Percentiles rank a stretch among this genome's conserved stretches.
These are phyloP conservation scores for Furcifer pardalis DNA, from an alignment of 2,797 vertebrate genomes.

Conservation along the genomic window DNA sequence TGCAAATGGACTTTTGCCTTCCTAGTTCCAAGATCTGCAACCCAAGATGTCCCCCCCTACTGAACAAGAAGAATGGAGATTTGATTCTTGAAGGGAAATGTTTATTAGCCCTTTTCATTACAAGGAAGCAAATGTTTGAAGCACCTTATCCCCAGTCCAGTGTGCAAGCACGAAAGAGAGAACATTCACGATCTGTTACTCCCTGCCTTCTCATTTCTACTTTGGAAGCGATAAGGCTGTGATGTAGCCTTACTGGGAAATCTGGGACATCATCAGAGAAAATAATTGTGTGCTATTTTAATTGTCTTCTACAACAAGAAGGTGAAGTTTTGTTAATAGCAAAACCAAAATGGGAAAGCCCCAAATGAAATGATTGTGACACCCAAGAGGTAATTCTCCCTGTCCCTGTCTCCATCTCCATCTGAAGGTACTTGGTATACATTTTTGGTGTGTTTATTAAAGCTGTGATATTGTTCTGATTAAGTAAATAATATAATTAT, in stretches of 20 bases:
- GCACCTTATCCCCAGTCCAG: slow-evolving; percentile 16
- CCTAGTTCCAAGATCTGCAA: slow-evolving; percentile 3
- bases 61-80: not conserved
- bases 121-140: not conserved
- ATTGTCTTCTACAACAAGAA: not conserved
- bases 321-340: not conserved
- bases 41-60: not conserved
- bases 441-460: slow-evolving; percentile 14
- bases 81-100: not conserved
- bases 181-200: not conserved
- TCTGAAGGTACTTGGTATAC: not conserved
- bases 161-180: not conserved
- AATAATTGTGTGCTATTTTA: not conserved
- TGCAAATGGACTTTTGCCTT: accelerated
- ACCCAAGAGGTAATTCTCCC: not conserved
- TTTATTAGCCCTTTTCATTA: not conserved
- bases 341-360: not conserved
- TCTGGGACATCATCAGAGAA: not conserved
- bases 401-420: not conserved
- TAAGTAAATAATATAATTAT: not conserved
- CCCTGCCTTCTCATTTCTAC: no score
- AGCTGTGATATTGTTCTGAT: slow-evolving; percentile 4
- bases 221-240: not conserved
- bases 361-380: not conserved
- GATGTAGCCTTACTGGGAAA: slow-evolving; percentile 8